Conservation (phyloP, 2,888 invertebrate genomes). For the Imbricaverruca yamaguchii region DNA sequence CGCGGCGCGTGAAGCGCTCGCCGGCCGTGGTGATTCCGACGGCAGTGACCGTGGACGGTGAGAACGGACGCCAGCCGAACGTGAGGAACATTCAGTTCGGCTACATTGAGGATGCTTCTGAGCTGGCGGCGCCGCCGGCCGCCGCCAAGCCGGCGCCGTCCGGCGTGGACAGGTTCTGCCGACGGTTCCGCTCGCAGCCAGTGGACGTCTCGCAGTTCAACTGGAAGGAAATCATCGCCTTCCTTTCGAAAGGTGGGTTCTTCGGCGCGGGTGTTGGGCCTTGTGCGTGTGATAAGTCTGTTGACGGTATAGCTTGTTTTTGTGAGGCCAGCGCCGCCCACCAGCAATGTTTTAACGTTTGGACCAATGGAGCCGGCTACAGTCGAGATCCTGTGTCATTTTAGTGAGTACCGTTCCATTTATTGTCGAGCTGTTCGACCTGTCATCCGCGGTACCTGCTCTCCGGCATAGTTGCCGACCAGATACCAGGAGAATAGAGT, state of each 20-base stretch:
- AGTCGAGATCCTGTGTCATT: too few relatives aligned
- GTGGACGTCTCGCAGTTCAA: constrained; percentile 15
- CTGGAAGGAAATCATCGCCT: constrained; percentile 4
- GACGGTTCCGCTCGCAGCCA: neutral
- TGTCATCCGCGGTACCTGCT: too few relatives aligned
- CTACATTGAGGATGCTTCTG: neutral
- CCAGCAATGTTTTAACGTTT: too few relatives aligned
- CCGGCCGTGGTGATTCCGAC: neutral
- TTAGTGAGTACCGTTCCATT: too few relatives aligned
- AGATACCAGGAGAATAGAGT: too few relatives aligned
- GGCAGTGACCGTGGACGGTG: neutral
- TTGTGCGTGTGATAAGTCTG: too few relatives aligned
- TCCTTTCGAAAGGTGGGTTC: constrained; percentile 1
- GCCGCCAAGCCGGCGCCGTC: neutral
- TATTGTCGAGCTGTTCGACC: too few relatives aligned
- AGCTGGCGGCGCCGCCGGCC: neutral
- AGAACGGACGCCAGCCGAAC: neutral
- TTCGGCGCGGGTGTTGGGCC: too few relatives aligned
- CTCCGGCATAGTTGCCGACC: too few relatives aligned
- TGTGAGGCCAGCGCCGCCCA: too few relatives aligned
- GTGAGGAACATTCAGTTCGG: neutral
- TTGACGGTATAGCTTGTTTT: too few relatives aligned
- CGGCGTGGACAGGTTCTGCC: constrained; percentile 1
- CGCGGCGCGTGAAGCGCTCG: neutral
- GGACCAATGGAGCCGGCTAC: too few relatives aligned